phyloP scores from a whole-genome alignment of 2,797 vertebrate genomes.

The Peromyscus eremicus region DNA sequence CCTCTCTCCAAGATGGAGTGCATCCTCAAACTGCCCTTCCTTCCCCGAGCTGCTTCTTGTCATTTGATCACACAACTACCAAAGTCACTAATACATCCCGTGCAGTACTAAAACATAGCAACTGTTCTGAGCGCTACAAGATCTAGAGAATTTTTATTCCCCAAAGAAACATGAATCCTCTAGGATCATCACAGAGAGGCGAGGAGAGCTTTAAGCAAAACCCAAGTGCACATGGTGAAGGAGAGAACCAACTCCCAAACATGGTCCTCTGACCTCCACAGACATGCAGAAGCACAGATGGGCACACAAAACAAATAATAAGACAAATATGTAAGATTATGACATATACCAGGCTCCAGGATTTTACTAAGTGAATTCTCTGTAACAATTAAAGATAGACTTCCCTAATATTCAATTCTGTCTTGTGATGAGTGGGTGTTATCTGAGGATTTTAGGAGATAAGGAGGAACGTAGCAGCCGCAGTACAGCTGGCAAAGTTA shows the following conservation, averaged over 20 bases:
- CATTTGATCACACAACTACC: background rate
- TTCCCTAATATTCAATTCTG: conserved; percentile 29
- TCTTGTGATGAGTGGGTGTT: conserved; percentile 60
- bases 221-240: background rate
- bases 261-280: background rate
- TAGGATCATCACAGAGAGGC: background rate
- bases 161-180: conserved; percentile 49
- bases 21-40: background rate
- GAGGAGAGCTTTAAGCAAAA: background rate
- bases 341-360: background rate
- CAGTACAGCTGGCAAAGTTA: background rate
- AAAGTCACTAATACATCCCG: background rate
- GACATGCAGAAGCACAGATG: background rate
- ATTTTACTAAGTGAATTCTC: conserved; percentile 54
- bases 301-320: background rate
- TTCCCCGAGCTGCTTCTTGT: background rate
- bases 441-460: conserved; percentile 65
- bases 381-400: conserved; percentile 45
- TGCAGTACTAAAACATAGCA: conserved; percentile 1
- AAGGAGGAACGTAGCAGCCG: conserved; percentile 55
- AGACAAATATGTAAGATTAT: background rate
- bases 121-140: background rate
- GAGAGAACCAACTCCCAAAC: background rate
- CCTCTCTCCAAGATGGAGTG: background rate
- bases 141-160: conserved; percentile 51